A percentile compares a stretch with the other conserved stretches of the same genome.
phyloP scores from a whole-genome alignment of 2,797 vertebrate genomes.

The Phoeniculus purpureus region DNA sequence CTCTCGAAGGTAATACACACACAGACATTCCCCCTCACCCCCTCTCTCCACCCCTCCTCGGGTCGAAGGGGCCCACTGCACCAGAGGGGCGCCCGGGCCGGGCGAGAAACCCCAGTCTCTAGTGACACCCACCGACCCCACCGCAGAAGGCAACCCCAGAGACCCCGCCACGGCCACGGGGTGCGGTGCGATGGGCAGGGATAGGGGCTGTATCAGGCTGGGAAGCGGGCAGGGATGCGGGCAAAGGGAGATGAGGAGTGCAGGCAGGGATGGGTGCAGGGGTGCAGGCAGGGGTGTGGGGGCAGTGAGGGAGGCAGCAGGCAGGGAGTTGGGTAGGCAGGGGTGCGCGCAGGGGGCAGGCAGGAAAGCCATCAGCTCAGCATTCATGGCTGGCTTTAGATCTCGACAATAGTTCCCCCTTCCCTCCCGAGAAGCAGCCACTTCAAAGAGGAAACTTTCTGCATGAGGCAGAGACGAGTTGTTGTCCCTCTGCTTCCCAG shows the following conservation, averaged over 20 bases:
- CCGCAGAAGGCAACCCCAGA: constrained; percentile 60
- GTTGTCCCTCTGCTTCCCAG: not conserved
- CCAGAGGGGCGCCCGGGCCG: not conserved
- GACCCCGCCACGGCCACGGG: not conserved
- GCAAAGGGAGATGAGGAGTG: too few species aligned
- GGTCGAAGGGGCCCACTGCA: not conserved
- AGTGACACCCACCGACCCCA: constrained; percentile 73
- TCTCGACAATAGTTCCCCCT: constrained; percentile 57
- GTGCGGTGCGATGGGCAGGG: not conserved
- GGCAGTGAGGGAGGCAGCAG: not conserved
- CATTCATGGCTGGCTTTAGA: constrained; percentile 70
- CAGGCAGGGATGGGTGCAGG: not conserved
- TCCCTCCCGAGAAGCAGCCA: constrained; percentile 50
- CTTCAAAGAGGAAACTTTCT: constrained; percentile 69
- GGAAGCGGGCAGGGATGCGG: not conserved
- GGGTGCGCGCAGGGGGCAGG: not conserved
- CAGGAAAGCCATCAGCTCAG: constrained; percentile 59
- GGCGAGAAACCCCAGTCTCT: constrained; percentile 36
- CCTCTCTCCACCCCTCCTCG: too few species aligned
- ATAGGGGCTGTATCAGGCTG: too few species aligned
- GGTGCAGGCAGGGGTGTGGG: not conserved
- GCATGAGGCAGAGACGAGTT: constrained; percentile 44
- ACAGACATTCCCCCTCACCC: too few species aligned
- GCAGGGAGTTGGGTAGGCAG: not conserved
- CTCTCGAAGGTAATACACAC: not conserved